Conservation (phyloP, 1,140 invertebrate species). For the Tetramorium alpestre region DNA sequence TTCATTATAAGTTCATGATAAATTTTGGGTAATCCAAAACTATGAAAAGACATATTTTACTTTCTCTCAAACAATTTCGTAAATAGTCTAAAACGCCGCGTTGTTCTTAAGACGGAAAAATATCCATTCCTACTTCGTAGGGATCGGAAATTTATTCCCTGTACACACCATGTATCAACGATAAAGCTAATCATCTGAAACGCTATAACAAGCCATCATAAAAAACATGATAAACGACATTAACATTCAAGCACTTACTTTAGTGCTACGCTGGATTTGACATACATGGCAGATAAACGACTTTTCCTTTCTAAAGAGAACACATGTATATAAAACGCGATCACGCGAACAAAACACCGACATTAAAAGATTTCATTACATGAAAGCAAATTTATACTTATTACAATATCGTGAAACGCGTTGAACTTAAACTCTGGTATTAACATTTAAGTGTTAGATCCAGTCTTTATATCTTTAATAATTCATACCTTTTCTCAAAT, state of each 20-base stretch:
- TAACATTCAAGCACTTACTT: conserved; percentile 43
- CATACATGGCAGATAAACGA: conserved; percentile 42
- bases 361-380: conserved; percentile 24
- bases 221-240: conserved; percentile 46
- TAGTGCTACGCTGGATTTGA: neutral
- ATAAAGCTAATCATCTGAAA: conserved; percentile 58
- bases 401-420: neutral
- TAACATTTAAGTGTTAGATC: neutral
- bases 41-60: neutral
- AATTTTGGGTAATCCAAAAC: neutral
- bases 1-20: neutral
- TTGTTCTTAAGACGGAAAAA: neutral
- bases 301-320: conserved; percentile 15
- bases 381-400: conserved; percentile 3
- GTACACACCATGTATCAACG: neutral
- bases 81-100: neutral
- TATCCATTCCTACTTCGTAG: neutral
- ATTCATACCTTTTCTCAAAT: neutral
- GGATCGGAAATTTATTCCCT: conserved; percentile 21
- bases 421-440: conserved; percentile 9
- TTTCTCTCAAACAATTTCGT: neutral
- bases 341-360: neutral
- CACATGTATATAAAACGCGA: neutral
- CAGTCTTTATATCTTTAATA: conserved; percentile 8
- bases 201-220: conserved; percentile 28